Conservation (phyloP, 1,140 invertebrate genomes). For the Brachionus paranguensis region DNA sequence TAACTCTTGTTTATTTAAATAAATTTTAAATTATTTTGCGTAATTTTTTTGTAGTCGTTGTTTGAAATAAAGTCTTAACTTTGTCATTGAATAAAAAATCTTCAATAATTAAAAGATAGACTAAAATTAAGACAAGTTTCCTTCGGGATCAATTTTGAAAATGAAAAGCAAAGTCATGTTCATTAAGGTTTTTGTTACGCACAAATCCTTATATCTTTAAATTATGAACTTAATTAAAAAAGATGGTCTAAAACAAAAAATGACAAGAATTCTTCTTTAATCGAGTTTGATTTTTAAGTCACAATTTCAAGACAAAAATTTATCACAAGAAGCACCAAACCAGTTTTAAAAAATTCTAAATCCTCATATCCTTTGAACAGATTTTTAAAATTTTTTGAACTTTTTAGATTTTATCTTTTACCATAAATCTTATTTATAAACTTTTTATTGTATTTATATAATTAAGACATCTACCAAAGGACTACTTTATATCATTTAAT, state of each 20-base stretch:
- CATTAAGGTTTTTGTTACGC: background rate
- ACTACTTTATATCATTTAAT: no score
- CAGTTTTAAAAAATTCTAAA: no score
- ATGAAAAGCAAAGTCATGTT: background rate
- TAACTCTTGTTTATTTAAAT: no score
- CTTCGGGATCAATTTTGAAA: background rate
- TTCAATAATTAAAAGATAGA: background rate
- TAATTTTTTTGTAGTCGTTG: no score
- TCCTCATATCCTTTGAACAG: no score
- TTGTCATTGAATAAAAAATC: background rate
- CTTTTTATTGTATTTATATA: no score
- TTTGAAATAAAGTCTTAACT: background rate
- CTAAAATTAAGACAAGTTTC: background rate
- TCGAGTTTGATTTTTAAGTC: background rate
- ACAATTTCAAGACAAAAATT: background rate
- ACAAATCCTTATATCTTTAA: background rate
- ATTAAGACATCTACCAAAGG: no score
- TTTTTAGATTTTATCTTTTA: no score
- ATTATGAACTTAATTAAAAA: background rate
- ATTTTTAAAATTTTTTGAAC: no score
- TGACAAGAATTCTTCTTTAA: background rate
- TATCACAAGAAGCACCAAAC: no score
- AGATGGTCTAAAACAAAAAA: background rate
- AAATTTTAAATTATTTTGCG: no score
- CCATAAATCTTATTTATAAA: no score